These are phyloP conservation scores for Toxotes chatareus DNA, from an alignment of 2,113 vertebrate species.

Conservation along the genomic window DNA sequence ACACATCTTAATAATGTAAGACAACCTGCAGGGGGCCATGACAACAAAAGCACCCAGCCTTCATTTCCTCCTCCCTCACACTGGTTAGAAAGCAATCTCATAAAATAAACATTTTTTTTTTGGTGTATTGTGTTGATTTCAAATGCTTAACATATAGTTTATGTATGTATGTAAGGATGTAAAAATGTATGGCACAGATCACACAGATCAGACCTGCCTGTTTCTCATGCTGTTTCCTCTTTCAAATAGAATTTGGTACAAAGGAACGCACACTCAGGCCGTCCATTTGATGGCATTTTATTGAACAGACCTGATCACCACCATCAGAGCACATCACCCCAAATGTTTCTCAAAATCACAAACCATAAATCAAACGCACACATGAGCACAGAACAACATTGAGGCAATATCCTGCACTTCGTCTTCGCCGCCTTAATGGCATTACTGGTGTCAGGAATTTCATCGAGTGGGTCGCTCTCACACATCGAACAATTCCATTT, in stretches of 20 bases:
- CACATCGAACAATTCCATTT: slow-evolving; percentile 44
- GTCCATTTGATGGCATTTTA: slow-evolving; percentile 29
- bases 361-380: slow-evolving; percentile 23
- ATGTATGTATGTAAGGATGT: background rate
- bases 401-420: slow-evolving; percentile 44
- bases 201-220: background rate
- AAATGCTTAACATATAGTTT: background rate
- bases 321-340: slow-evolving; percentile 30
- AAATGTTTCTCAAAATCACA: slow-evolving; percentile 33
- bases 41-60: background rate
- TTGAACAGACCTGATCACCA: slow-evolving; percentile 33
- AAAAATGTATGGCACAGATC: background rate
- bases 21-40: slow-evolving; percentile 10
- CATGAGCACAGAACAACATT: slow-evolving; percentile 17
- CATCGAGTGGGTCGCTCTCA: slow-evolving; percentile 19
- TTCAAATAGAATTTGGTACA: background rate
- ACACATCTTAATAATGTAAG: slow-evolving; percentile 60
- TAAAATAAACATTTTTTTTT: slow-evolving; percentile 2
- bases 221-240: background rate
- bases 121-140: background rate
- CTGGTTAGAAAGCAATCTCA: slow-evolving; percentile 19
- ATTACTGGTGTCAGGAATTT: slow-evolving; percentile 51
- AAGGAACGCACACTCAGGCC: background rate
- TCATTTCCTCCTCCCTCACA: background rate
- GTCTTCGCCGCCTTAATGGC: slow-evolving; percentile 32